Base-by-base conservation (phyloP, 2,797 vertebrate genomes). In the Coracias cyanogaster region DNA sequence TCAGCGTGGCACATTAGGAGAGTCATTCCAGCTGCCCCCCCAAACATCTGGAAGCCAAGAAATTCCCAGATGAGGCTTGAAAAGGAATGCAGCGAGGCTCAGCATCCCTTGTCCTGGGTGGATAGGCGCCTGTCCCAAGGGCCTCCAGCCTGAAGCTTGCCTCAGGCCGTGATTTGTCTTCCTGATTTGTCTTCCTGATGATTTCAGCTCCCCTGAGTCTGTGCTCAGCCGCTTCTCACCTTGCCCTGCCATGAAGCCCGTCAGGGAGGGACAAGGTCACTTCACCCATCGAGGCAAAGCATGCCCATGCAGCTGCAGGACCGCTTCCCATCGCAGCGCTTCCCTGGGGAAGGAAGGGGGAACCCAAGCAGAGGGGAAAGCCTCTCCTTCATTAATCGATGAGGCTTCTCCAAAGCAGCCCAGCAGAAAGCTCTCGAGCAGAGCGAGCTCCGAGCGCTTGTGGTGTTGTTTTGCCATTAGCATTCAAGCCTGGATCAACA, bases 361-460 rank as follows among this genome's bases (percentile, higher is more conserved):
- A 84, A 46, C 16, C 41, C 12, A 33, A 87, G 57, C 65, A 80
- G 74, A 57, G 46, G 71, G 60, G 35, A 87, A 87, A 94, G 10
- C 11, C 24, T 82, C 26, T 65, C 77, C 25, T 46, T 93, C 45
- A 78, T 43, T 57, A 74, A 74, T 14, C 43, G 37, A 28, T 8
- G 17, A 87, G 51, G 65, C 21, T 83, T 93, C 86, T 58, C 79
- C 65, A 65, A 58, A 86, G 67, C 29, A 76, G 24, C 51, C 73
- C 70, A 57, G 45, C 33, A 64, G 74, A 79, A 94, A 67, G 45
- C 79, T 35, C 61, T 92, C 1, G 1, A 92, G 67, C 5, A 0
- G 54, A 92, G 64, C 0, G 0, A 69, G 54, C 46, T 65, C 0
- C 0, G 26, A 31, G 37, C 0, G 2, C 55, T 77, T 12, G 3